Percentiles rank a stretch among this genome's conserved stretches.
phyloP scores from a whole-genome alignment of 2,797 vertebrate genomes.

The Smutsia temminckii region DNA sequence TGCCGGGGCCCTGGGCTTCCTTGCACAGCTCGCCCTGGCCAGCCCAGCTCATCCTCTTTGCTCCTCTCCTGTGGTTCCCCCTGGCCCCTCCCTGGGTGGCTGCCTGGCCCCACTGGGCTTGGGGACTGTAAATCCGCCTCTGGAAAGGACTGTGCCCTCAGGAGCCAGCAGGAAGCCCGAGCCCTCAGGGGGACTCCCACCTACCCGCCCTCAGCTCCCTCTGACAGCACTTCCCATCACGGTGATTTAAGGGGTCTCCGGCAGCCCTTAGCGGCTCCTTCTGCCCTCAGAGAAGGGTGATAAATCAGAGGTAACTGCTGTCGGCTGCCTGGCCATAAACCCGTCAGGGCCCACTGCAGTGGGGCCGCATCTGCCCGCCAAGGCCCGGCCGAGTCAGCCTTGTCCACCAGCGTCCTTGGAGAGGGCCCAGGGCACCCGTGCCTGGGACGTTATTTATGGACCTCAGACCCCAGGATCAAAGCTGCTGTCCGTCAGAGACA shows the following conservation, averaged over 20 bases:
- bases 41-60: not conserved
- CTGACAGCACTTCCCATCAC: constrained; percentile 4
- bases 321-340: constrained; percentile 34
- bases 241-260: constrained; percentile 57
- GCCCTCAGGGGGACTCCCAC: constrained; percentile 18
- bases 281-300: constrained; percentile 42
- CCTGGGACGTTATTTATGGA: constrained; percentile 8
- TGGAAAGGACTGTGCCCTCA: constrained; percentile 1
- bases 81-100: not conserved
- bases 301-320: constrained; percentile 72
- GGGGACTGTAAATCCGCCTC: constrained; percentile 19
- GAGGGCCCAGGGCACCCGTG: constrained; percentile 3
- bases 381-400: not conserved
- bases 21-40: not conserved
- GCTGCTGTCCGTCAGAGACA: constrained; percentile 5
- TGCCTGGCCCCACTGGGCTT: not conserved
- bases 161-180: constrained; percentile 31
- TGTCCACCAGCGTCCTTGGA: constrained; percentile 1
- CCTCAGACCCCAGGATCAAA: constrained; percentile 64
- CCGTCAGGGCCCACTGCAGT: not conserved
- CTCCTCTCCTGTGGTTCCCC: not conserved
- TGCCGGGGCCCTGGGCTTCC: not conserved
- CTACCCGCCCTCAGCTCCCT: not conserved
- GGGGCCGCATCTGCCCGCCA: not conserved
- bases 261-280: constrained; percentile 56